Evolutionary conservation across 2,888 invertebrate genomes (phyloP), one percentile per base, ranked within the genome.

Genomic region (Pelosia muscerda): DNA sequence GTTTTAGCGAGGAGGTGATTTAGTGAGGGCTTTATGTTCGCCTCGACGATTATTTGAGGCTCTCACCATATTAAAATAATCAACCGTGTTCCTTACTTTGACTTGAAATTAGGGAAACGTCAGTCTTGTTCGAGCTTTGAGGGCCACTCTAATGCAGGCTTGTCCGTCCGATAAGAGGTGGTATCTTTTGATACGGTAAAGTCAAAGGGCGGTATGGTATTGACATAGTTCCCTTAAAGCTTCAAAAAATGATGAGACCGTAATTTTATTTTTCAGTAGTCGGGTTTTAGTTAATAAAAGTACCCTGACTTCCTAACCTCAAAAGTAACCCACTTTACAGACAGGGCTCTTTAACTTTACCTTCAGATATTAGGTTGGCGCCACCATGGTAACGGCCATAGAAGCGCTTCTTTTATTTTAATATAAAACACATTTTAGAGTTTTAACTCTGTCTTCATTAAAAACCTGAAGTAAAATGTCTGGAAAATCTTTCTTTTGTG

Each of bases 401-500:
- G 23, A 42, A 8, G 28, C 25, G 31, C 31, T 49, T 62, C 42
- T 42, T 65, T 63, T 57, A 38, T 15, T 65, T 28, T 31, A 61
- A 65, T 49, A 23, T 42, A 15, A 62, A 67, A 42, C 57, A 55
- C 31, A 42, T 65, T 55, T 31, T 65, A 26, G 26, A 31, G 34
- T 65, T 19, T 56, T 26, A n/a, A 15, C 13, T 31, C 34, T 38
- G 13, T 63, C 22, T 23, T 15, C 9, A 56, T 60, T 65, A 68
- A 2, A 49, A 53, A 13, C 49, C 60, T 38, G 59, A 64, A 66
- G 10, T 19, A 23, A 68, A 70, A 63, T 31, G 42, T 10, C n/a
- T 26, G 19, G 23, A 22, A 71, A 69, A 63, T 42, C 26, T 64
- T 68, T 63, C 65, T 60, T 65, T 65, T 34, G 49, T 23, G 53